phyloP scores from a whole-genome alignment of 2,797 vertebrate genomes.

The Emydoidea blandingii region DNA sequence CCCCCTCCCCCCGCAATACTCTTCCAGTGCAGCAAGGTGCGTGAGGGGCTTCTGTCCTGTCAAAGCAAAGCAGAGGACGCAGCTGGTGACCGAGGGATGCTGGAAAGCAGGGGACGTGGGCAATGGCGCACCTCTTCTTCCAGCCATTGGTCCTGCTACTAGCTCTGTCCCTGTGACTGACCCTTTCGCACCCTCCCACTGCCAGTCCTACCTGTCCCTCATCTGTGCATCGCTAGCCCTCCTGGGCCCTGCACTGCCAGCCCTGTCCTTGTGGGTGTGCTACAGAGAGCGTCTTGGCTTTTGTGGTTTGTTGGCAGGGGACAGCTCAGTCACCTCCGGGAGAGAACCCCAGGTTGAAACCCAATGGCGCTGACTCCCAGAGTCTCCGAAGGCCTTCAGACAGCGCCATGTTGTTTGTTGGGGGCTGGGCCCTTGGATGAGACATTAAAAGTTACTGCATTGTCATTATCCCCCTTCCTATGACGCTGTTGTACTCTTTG shows the following conservation, averaged over 20 bases:
- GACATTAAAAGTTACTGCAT: neutral
- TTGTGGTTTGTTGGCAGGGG: neutral
- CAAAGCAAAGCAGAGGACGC: neutral
- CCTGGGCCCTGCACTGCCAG: too few relatives aligned
- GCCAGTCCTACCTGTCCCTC: neutral
- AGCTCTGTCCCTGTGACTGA: neutral
- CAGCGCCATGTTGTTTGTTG: neutral
- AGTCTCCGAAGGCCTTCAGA: neutral
- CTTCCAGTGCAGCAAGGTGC: too few relatives aligned
- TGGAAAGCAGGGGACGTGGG: neutral
- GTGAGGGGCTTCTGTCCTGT: neutral
- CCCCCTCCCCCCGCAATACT: neutral
- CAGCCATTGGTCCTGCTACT: neutral
- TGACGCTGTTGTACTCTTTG: neutral
- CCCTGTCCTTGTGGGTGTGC: neutral
- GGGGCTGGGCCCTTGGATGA: neutral
- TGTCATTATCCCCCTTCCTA: neutral
- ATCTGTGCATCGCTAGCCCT: neutral
- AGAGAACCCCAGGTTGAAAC: neutral
- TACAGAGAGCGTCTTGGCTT: neutral
- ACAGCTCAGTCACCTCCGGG: neutral
- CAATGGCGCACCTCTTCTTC: neutral
- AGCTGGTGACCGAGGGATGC: neutral
- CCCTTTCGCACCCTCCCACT: too few relatives aligned
- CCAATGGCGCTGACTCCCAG: neutral